A percentile compares a stretch with the other conserved stretches of the same genome.
phyloP scores from a whole-genome alignment of 2,888 invertebrate species.

The Gastracanthus pulcherrimus region DNA sequence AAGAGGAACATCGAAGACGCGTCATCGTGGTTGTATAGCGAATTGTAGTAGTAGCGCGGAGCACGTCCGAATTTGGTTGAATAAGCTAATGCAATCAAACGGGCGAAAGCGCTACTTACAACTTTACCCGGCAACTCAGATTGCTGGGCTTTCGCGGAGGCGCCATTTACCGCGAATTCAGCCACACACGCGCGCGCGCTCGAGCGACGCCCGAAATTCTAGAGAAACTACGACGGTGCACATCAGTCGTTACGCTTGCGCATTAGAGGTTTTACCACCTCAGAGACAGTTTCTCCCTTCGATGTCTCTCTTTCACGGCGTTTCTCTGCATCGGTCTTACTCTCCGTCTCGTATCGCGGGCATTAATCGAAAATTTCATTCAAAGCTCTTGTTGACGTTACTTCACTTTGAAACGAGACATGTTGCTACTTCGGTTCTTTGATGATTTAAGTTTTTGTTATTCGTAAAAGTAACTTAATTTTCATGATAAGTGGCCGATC shows the following conservation, averaged over 20 bases:
- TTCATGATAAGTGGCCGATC: no score
- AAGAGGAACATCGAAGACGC: no score
- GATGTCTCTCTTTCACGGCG: no score
- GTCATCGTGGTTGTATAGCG: no score
- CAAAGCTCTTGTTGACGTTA: not conserved
- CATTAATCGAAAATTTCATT: conserved; percentile 16
- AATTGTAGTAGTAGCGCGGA: not conserved
- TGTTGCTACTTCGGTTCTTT: not conserved
- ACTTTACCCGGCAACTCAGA: conserved; percentile 62
- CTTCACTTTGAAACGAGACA: no score
- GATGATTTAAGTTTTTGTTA: not conserved
- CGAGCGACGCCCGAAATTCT: conserved; percentile 12
- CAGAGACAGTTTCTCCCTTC: not conserved
- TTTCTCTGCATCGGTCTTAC: not conserved
- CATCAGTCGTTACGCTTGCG: conserved; percentile 19
- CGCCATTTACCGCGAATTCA: conserved; percentile 29
- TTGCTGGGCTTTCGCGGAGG: conserved; percentile 42
- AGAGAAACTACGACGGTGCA: not conserved
- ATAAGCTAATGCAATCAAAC: conserved; percentile 69
- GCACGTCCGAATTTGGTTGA: conserved; percentile 63
- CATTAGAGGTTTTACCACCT: conserved; percentile 27
- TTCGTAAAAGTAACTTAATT: no score
- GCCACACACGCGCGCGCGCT: not conserved
- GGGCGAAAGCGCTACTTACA: conserved; percentile 69
- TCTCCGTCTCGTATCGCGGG: not conserved